Percentiles rank a stretch among this genome's conserved stretches.
phyloP scores from a whole-genome alignment of 1,140 invertebrate species.

The Neomicropteryx cornuta region DNA sequence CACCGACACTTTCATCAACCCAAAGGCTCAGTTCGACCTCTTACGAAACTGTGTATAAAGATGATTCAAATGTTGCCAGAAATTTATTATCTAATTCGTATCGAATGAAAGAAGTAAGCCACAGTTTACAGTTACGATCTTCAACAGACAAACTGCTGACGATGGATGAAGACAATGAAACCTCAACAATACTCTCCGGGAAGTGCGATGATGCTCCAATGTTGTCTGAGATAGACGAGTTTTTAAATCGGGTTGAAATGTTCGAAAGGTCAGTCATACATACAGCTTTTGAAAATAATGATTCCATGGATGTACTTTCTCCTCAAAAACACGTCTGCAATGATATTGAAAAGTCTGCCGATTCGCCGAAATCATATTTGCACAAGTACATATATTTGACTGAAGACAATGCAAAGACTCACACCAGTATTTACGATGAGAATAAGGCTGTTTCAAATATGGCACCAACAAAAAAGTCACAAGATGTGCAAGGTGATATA shows the following conservation, averaged over 20 bases:
- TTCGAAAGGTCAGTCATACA: constrained; percentile 32
- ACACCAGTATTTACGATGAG: neutral
- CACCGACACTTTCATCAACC: too few species aligned
- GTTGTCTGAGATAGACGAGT: constrained; percentile 41
- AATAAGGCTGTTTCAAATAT: neutral
- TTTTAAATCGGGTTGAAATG: constrained; percentile 39
- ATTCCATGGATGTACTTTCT: constrained; percentile 15
- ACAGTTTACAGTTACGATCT: too few species aligned
- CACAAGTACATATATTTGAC: constrained; percentile 36
- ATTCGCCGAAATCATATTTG: constrained; percentile 22
- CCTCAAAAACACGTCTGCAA: constrained; percentile 28
- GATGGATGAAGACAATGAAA: constrained; percentile 34
- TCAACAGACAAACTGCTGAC: constrained; percentile 25
- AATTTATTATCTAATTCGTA: too few species aligned
- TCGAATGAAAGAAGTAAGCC: too few species aligned
- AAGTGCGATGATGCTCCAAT: constrained; percentile 35
- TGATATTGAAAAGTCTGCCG: constrained; percentile 26
- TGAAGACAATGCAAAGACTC: constrained; percentile 17
- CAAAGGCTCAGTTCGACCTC: too few species aligned
- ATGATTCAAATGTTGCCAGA: constrained; percentile 4
- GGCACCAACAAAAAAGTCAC: too few species aligned
- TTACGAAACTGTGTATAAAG: constrained; percentile 20
- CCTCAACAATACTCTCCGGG: constrained; percentile 29
- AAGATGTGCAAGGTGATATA: too few species aligned
- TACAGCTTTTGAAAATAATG: constrained; percentile 21